A percentile compares a stretch with the other conserved stretches of the same genome.
These are phyloP conservation scores for Dolichotis patagonum DNA, from an alignment of 2,113 vertebrate species.

Conservation along the genomic window DNA sequence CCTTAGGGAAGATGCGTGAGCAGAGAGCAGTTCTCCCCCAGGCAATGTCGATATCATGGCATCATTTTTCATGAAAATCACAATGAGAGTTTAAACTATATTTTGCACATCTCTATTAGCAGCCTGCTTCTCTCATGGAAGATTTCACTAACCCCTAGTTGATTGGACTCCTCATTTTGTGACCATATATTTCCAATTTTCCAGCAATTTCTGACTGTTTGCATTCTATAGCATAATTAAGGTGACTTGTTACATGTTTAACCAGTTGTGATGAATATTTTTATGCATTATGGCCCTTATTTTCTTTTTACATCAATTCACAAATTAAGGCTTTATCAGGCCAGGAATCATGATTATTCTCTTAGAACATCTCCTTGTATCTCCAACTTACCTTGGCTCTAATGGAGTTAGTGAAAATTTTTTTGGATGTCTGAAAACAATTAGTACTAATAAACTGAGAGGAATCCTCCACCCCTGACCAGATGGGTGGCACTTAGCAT, in stretches of 20 bases:
- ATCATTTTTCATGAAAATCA: slow-evolving; percentile 67
- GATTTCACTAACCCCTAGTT: slow-evolving; percentile 42
- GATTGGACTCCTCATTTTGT: slow-evolving; percentile 32
- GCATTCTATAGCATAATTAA: slow-evolving; percentile 61
- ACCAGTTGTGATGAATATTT: slow-evolving; percentile 19
- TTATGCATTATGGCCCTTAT: slow-evolving; percentile 29
- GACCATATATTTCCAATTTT: slow-evolving; percentile 43
- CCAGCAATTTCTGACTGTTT: slow-evolving; percentile 54
- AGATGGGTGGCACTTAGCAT: not conserved
- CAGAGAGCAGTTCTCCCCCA: slow-evolving; percentile 50
- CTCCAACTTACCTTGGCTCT: not conserved
- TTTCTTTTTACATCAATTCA: slow-evolving; percentile 41
- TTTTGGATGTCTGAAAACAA: not conserved
- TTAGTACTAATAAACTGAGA: not conserved
- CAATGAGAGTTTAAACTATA: slow-evolving; percentile 62
- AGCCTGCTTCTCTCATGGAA: slow-evolving; percentile 47
- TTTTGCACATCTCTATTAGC: slow-evolving; percentile 70
- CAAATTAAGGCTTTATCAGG: slow-evolving; percentile 31
- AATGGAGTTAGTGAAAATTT: not conserved
- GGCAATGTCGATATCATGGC: slow-evolving; percentile 43
- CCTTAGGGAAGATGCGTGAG: slow-evolving; percentile 23
- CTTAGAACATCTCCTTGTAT: not conserved
- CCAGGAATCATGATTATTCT: not conserved
- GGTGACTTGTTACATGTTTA: slow-evolving; percentile 38
- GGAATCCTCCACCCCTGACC: not conserved